Percentiles rank a stretch among this genome's conserved stretches.
Conservation (phyloP, 2,113 vertebrate species). For the Tichodroma muraria region DNA sequence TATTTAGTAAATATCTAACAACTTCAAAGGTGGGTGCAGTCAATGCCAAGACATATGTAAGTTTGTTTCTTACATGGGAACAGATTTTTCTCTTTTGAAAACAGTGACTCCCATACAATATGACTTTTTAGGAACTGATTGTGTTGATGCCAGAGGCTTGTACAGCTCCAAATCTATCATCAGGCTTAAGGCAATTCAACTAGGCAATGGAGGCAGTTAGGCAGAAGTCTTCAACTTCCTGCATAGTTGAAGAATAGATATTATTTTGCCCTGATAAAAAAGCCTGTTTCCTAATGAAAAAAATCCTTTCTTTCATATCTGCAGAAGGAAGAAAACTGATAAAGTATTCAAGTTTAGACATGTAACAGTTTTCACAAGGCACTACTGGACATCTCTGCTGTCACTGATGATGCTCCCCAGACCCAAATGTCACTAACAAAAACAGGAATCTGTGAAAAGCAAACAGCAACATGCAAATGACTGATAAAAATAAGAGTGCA, state of each 20-base stretch:
- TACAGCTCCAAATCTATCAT: background rate
- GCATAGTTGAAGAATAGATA: background rate
- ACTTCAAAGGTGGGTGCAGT: background rate
- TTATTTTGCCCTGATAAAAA: background rate
- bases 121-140: background rate
- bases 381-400: background rate
- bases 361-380: background rate
- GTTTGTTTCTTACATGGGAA: background rate
- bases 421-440: background rate
- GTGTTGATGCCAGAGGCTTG: background rate
- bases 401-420: background rate
- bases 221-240: background rate
- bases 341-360: background rate
- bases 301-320: background rate
- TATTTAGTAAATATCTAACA: background rate
- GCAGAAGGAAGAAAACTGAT: background rate
- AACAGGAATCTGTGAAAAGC: background rate
- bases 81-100: background rate
- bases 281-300: background rate
- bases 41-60: background rate
- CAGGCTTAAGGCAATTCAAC: background rate
- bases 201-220: background rate
- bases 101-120: background rate
- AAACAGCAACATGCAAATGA: background rate
- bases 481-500: background rate